Evolutionary conservation across 1,140 invertebrate genomes (phyloP).

Genomic region (Pogonus chalceus): DNA sequence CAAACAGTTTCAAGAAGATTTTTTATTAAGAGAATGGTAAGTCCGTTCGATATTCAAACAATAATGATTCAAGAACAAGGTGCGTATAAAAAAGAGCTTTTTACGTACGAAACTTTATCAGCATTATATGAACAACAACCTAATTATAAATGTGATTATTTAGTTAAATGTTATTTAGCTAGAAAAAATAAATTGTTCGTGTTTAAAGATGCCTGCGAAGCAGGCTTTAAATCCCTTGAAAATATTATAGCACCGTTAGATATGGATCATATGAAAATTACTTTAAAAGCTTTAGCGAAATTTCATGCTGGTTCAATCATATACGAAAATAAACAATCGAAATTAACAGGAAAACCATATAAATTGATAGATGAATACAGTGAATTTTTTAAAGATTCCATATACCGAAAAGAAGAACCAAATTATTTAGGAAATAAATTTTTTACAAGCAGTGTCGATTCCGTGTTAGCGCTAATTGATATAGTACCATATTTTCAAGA

Average conservation of each 20-base stretch:
- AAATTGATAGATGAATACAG: constrained; percentile 3
- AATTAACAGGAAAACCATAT: constrained; percentile 30
- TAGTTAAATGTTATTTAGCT: background rate
- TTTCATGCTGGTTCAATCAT: constrained; percentile 31
- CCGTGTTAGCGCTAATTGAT: constrained; percentile 20
- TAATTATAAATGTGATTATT: background rate
- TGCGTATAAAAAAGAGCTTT: background rate
- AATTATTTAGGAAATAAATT: constrained; percentile 23
- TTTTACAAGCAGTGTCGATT: constrained; percentile 24
- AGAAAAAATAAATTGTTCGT: background rate
- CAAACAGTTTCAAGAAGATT: background rate
- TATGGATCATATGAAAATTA: constrained; percentile 7
- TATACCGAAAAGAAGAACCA: constrained; percentile 17
- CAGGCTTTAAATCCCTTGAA: background rate
- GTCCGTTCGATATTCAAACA: background rate
- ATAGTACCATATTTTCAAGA: background rate
- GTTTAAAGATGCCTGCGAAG: background rate
- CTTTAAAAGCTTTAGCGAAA: constrained; percentile 28
- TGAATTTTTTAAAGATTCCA: background rate
- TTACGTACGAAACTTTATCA: background rate
- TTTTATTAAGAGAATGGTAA: background rate
- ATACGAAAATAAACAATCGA: constrained; percentile 27
- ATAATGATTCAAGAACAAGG: background rate
- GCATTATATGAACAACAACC: background rate
- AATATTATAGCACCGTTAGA: background rate